phyloP scores from a whole-genome alignment of 2,888 invertebrate genomes.

The Ceratothoa steindachneri region DNA sequence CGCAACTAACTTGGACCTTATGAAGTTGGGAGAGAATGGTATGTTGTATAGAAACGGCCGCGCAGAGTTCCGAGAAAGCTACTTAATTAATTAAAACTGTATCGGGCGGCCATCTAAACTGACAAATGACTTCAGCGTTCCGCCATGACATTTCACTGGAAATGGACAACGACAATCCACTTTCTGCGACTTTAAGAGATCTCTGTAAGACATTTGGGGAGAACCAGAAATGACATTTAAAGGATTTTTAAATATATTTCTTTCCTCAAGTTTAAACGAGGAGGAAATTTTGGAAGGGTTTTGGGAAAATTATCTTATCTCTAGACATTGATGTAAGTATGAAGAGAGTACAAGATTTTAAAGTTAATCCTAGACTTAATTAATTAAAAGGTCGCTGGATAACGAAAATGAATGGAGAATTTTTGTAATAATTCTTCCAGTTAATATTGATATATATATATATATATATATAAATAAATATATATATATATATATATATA shows the following conservation, averaged over 20 bases:
- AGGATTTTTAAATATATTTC: background rate
- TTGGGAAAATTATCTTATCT: background rate
- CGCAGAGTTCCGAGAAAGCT: background rate
- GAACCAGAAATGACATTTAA: background rate
- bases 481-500: too few species aligned
- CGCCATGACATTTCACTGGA: background rate
- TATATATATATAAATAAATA: background rate
- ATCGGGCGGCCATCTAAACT: background rate
- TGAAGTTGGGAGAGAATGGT: background rate
- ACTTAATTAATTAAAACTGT: background rate
- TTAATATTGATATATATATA: background rate
- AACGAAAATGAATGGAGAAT: background rate
- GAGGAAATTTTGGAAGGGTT: background rate
- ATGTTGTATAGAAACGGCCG: too few species aligned
- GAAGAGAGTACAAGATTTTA: background rate
- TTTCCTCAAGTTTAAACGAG: background rate
- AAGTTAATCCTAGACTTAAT: background rate
- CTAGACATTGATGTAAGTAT: background rate
- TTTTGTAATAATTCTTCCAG: background rate
- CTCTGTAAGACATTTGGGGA: background rate
- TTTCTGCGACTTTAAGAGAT: background rate
- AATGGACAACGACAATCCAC: background rate
- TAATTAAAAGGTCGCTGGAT: background rate
- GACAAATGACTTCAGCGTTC: background rate
- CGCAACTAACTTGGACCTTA: background rate